These are phyloP conservation scores for Kobus ellipsiprymnus DNA, from an alignment of 2,113 vertebrate species.

Conservation along the genomic window DNA sequence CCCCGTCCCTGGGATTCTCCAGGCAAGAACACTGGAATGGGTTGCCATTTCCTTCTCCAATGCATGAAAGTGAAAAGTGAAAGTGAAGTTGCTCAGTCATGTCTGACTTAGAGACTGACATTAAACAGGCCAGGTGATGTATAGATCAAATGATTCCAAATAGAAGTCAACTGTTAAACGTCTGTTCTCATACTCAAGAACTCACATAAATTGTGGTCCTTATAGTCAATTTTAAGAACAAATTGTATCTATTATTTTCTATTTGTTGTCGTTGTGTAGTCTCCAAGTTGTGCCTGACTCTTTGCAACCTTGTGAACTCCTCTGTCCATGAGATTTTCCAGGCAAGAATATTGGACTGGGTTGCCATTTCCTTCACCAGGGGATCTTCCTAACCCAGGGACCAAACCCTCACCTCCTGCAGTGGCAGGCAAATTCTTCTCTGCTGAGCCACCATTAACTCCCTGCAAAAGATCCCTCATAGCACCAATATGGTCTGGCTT, in stretches of 20 bases:
- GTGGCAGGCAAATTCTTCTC: neutral
- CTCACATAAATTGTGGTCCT: neutral
- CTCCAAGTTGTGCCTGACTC: neutral
- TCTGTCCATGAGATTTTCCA: neutral
- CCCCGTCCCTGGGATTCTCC: too few relatives aligned
- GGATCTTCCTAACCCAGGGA: neutral
- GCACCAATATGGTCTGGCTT: neutral
- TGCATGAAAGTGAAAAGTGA: too few relatives aligned
- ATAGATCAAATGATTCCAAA: neutral
- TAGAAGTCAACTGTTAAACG: neutral
- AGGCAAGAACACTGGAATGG: too few relatives aligned
- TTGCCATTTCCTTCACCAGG: neutral
- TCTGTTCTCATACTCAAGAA: neutral
- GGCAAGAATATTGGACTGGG: neutral
- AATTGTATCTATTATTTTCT: neutral
- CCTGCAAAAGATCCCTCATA: neutral
- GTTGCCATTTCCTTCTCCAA: too few relatives aligned
- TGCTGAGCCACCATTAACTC: neutral
- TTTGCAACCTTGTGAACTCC: neutral
- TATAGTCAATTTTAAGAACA: neutral
- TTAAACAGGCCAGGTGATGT: neutral
- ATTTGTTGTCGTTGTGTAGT: neutral
- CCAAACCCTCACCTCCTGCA: neutral
- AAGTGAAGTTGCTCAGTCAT: too few relatives aligned
- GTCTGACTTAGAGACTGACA: too few relatives aligned